Base-by-base conservation (phyloP, 2,888 invertebrate species). In the Cephus pygmeus region DNA sequence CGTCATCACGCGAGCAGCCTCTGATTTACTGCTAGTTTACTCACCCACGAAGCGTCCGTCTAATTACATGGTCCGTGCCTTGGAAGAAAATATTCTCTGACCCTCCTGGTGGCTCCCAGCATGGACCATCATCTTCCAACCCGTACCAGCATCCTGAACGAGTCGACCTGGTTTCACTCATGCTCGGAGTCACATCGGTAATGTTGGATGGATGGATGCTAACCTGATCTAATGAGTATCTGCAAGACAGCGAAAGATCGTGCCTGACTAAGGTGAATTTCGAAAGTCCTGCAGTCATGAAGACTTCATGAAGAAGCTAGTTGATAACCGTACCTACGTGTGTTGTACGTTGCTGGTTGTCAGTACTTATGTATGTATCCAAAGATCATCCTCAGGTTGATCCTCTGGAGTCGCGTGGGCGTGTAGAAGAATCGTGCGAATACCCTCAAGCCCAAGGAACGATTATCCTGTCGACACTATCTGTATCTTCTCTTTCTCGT, bases 401-500 rank as follows among this genome's bases (percentile, higher is more conserved):
- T 74, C 35, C 36, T 35, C 35, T 34, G 30, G 36, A 34, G 34
- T 74, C 34, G 82, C 83, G 85, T 84, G 81, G 84, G 83, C 83
- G 84, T 82, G 78, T 23, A 23, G 56, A 76, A 82, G 79, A 79
- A 78, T 82, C 81, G 80, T 80, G 68, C 74, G n/a, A 71, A 34
- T 69, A 69, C 73, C 69, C 30, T 79, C 79, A 36, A 73, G 86
- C 81, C 83, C 83, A 89, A 83, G 87, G 86, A 82, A 81, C 86
- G 87, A 90, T 90, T 90, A 88, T 87, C 86, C 88, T 87, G 90
- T 89, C 90, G 89, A 89, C 89, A 88, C 88, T 87, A 85, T 85
- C 83, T 81, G 71, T 31, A 56, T 56, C 56, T 56, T 56, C 56
- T 9, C 56, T 56, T 56, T 56, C 56, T 56, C 56, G 9, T 23